phyloP scores from a whole-genome alignment of 2,113 vertebrate species.

The Corynorhinus townsendii region DNA sequence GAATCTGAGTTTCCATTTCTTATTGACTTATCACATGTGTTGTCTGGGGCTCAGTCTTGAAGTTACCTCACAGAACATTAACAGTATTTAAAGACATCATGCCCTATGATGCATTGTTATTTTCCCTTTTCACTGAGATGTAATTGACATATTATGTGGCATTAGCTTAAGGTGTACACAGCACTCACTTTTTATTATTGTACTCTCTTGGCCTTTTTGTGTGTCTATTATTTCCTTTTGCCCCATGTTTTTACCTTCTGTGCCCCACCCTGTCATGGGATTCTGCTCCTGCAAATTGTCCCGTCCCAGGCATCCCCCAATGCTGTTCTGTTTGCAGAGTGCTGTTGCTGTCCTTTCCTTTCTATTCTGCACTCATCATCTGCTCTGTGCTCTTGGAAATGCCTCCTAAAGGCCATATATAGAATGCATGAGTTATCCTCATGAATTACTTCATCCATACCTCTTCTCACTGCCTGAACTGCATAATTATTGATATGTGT shows the following conservation, averaged over 20 bases:
- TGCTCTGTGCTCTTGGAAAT: neutral
- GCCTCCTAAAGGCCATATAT: neutral
- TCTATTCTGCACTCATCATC: neutral
- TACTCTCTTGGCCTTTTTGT: neutral
- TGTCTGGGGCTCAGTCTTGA: neutral
- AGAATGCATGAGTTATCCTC: neutral
- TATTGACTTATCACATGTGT: neutral
- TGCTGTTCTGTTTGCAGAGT: neutral
- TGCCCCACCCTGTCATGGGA: neutral
- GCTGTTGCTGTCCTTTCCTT: neutral
- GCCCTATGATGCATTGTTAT: neutral
- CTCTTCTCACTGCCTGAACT: neutral
- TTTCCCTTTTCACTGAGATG: neutral
- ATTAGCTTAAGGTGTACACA: neutral
- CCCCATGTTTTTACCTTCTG: neutral
- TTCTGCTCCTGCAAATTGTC: neutral
- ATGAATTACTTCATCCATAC: neutral
- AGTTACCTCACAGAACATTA: neutral
- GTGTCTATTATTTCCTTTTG: neutral
- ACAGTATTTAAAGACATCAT: neutral
- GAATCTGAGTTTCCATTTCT: neutral
- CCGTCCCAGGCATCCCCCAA: fast-evolving
- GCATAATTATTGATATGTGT: neutral
- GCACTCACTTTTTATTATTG: neutral
- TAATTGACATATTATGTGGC: neutral